A percentile compares a stretch with the other conserved stretches of the same genome.
Evolutionary conservation across 2,888 invertebrate genomes (phyloP).

Genomic region (Drosophila leonis): DNA sequence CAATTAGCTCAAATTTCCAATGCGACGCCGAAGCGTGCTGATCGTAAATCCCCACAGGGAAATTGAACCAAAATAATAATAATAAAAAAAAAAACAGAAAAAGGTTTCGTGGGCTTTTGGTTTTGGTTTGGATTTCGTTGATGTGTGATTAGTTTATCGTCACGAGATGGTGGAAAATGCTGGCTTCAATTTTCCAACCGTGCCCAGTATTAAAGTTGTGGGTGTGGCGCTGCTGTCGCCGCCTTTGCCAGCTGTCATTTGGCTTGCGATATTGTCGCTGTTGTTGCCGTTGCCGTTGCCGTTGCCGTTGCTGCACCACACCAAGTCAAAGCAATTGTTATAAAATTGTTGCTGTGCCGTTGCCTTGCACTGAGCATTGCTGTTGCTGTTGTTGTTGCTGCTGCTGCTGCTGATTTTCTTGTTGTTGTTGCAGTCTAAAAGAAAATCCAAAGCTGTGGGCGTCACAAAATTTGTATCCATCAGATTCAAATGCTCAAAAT

Average conservation of each 20-base stretch:
- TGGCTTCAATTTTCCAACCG: conserved; percentile 79
- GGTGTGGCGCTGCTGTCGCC: conserved; percentile 61
- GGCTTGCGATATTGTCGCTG: conserved; percentile 14
- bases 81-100: conserved; percentile 3
- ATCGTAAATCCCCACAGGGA: conserved; percentile 22
- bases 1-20: conserved; percentile 69
- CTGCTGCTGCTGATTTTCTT: conserved; percentile 44
- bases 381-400: conserved; percentile 64
- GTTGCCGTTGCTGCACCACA: conserved; percentile 72
- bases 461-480: conserved; percentile 65
- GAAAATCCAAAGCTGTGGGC: conserved; percentile 76
- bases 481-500: conserved; percentile 84
- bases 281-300: conserved; percentile 38
- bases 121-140: conserved; percentile 47
- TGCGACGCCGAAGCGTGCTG: conserved; percentile 13
- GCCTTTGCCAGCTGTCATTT: conserved; percentile 64
- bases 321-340: conserved; percentile 86
- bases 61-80: conserved; percentile 6
- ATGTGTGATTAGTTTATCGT: conserved; percentile 45
- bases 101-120: conserved; percentile 36
- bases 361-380: conserved; percentile 42
- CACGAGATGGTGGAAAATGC: conserved; percentile 82
- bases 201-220: conserved; percentile 72
- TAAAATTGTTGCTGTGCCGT: conserved; percentile 73
- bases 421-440: conserved; percentile 78